Evolutionary conservation across 2,888 invertebrate genomes (phyloP), one percentile per base, ranked within the genome.

Genomic region (Apodemia duryi): DNA sequence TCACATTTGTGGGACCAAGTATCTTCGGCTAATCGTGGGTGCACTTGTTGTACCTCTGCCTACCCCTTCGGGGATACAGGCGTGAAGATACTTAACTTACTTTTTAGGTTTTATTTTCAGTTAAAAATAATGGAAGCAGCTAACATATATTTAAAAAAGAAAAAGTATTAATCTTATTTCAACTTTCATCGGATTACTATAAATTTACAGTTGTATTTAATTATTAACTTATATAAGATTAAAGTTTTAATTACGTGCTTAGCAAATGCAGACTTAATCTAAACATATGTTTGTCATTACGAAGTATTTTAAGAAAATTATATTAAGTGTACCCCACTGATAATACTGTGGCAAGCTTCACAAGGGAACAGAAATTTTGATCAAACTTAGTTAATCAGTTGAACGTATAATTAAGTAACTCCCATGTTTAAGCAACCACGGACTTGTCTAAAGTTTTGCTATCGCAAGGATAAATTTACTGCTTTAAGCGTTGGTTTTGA

Each of bases 361-460:
- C 63, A 67, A 75, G 29, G 11, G 75, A 82, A 78, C 77, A 73
- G 75, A 75, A 82, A 83, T 80, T 82, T 82, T 72, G 73, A 75
- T 75, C 73, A 77, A 79, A 80, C 75, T 79, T 79, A 71, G 72
- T 74, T 81, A 82, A 80, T 82, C 77, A 80, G 77, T 75, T 78
- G 76, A 76, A 77, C 75, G 77, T 79, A 75, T 81, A 79, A 81
- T 81, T 80, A 80, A 76, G 75, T 73, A 74, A 72, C 74, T 73
- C 75, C 72, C 69, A 67, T 76, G 74, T 74, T 73, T 69, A 71
- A 72, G 74, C 72, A 71, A 73, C 74, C 74, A 68, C 74, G 69
- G 66, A 68, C 70, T 71, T 57, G 57, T 57, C 68, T 68, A 62
- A 69, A 71, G 71, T 70, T 70, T 63, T 61, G 46, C 64, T 64